Conservation (phyloP, 23 tunicate genomes). For the Corella eumyota region DNA sequence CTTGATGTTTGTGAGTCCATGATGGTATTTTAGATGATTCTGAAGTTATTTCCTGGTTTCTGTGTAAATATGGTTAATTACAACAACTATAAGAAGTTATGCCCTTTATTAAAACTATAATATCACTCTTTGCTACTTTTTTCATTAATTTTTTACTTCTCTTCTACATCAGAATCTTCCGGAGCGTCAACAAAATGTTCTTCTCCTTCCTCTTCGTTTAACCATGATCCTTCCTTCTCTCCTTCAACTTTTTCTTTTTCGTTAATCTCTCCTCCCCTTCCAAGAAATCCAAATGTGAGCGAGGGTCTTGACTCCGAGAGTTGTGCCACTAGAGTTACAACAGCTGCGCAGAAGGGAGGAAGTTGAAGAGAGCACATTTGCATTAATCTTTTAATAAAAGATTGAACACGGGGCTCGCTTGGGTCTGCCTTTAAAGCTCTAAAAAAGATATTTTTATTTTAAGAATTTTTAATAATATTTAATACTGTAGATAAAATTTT, state of each 20-base stretch:
- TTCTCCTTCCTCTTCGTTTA: slow-evolving; percentile 52
- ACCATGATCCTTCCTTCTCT: neutral
- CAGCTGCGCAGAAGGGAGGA: slow-evolving; percentile 56
- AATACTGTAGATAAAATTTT: no score
- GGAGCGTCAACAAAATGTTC: slow-evolving; percentile 70
- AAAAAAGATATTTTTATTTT: slow-evolving; percentile 2
- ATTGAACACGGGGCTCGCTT: slow-evolving; percentile 40
- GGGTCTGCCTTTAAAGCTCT: slow-evolving; percentile 70
- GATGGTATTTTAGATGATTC: slow-evolving; percentile 1
- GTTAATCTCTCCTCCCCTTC: neutral
- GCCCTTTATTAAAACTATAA: no score
- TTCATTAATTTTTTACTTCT: slow-evolving; percentile 6
- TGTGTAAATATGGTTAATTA: neutral
- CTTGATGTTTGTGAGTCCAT: slow-evolving; percentile 59
- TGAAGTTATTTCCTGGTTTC: neutral
- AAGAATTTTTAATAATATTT: neutral
- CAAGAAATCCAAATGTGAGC: slow-evolving; percentile 7
- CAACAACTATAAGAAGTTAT: no score
- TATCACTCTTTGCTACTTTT: no score
- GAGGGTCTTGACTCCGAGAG: slow-evolving; percentile 12
- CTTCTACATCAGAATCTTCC: slow-evolving; percentile 35
- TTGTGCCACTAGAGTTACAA: slow-evolving; percentile 41
- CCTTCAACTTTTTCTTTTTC: neutral
- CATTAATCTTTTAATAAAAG: slow-evolving; percentile 52
- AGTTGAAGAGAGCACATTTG: slow-evolving; percentile 45